Base-by-base conservation (phyloP, 2,888 invertebrate species). In the Leucophenga montana region DNA sequence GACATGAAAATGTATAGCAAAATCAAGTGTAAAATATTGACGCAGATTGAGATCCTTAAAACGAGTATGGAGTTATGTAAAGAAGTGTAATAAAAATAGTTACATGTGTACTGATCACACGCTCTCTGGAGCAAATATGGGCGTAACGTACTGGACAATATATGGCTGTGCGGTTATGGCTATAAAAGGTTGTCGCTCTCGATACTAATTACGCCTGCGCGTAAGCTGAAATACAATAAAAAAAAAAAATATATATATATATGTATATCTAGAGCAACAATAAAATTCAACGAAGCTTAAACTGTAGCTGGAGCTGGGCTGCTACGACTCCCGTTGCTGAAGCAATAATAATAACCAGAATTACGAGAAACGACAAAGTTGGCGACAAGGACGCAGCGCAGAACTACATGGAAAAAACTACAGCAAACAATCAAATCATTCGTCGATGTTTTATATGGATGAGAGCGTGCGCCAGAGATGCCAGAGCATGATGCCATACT, bases 1-100 rank as follows among this genome's bases (percentile, higher is more conserved):
- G 84, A 78, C 80, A 83, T 82, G 81, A 73, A 83, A 77, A 78
- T 82, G 62, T 22, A n/a, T 48, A 48, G 67, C 48, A 59, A 56
- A 71, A 75, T 75, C 82, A 83, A 76, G 72, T 76, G 83, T 72
- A 71, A 75, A 72, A 73, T 68, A 61, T 54, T 68, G 62, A 70
- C 56, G 18, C n/a, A 6, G 18, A n/a, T 50, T 20, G 20, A 53
- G 20, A 16, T 53, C 53, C 39, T 39, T 39, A 39, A 39, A 39
- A 39, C 11, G 39, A 39, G 39, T 39, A 11, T 39, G 39, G 39
- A 11, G 39, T 39, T 27, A 11, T 39, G 11, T 39, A 39, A 39
- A 39, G 39, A 39, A 39, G 39, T 39, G 39, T 39, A 39, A 39
- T 39, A 39, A 39, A 39, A 20, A 54, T 3, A 54, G 22, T 9